Evolutionary conservation across 2,113 vertebrate species (phyloP).

Genomic region (Prinia subflava): DNA sequence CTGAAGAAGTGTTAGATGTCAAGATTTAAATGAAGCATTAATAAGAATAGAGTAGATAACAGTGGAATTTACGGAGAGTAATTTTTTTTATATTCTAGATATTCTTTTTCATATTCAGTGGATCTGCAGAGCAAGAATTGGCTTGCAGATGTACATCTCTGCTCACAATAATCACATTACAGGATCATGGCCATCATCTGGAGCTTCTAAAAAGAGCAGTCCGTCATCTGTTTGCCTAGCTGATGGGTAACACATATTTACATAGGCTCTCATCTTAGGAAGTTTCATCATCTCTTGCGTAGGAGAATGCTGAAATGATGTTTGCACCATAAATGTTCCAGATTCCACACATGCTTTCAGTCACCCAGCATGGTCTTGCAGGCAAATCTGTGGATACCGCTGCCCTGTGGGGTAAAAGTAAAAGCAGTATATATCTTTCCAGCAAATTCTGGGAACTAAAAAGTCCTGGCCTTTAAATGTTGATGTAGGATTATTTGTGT

Average conservation of each 20-base stretch:
- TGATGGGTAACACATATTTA: slow-evolving; percentile 45
- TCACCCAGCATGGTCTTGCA: not conserved
- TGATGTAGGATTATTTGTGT: not conserved
- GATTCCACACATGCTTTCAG: slow-evolving; percentile 30
- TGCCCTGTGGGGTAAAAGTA: not conserved
- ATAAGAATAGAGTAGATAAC: slow-evolving; percentile 48
- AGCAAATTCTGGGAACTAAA: not conserved
- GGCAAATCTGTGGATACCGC: not conserved
- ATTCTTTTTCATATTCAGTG: not conserved
- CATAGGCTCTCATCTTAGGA: slow-evolving; percentile 36
- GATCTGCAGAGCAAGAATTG: not conserved
- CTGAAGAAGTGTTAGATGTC: not conserved
- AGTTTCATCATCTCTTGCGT: slow-evolving; percentile 58
- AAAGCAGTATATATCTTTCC: not conserved
- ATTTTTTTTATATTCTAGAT: not conserved
- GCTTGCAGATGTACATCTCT: not conserved
- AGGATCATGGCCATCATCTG: slow-evolving; percentile 28
- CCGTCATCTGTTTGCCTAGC: slow-evolving; percentile 42
- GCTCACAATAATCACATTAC: not conserved
- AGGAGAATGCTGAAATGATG: slow-evolving; percentile 58
- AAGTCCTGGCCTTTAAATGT: not conserved
- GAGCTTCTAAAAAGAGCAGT: slow-evolving; percentile 47
- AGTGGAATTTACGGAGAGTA: slow-evolving; percentile 43
- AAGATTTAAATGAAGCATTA: slow-evolving; percentile 61
- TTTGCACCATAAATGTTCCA: slow-evolving; percentile 46